Conservation (phyloP, 37 sponge, comb jelly and placozoan genomes). For the Geodia barretti region DNA sequence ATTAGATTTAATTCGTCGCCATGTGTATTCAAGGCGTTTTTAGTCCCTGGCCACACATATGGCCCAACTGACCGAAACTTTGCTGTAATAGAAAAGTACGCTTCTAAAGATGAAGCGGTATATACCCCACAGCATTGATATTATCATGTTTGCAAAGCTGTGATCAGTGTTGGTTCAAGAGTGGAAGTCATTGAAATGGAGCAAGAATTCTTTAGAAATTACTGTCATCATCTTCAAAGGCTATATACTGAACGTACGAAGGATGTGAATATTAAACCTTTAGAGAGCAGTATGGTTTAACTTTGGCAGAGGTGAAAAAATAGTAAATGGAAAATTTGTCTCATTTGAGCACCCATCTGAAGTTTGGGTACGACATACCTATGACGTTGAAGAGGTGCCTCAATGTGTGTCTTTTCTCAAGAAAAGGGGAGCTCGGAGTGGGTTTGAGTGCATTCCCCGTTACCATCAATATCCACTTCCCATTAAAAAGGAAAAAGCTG, state of each 20-base stretch:
- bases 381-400: conserved; percentile 2
- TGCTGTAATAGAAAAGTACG: conserved; percentile 12
- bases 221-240: conserved; percentile 27
- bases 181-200: conserved; percentile 56
- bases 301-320: conserved; percentile 22
- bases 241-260: conserved; percentile 46
- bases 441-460: not conserved
- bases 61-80: conserved; percentile 42
- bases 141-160: conserved; percentile 23
- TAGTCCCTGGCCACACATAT: conserved; percentile 53
- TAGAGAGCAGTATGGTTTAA: conserved; percentile 46
- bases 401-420: conserved; percentile 21
- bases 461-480: conserved; percentile 49
- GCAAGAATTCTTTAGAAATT: conserved; percentile 30
- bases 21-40: conserved; percentile 44
- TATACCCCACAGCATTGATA: conserved; percentile 46
- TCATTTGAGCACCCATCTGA: conserved; percentile 3
- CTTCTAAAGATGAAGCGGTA: conserved; percentile 30
- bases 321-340: not conserved
- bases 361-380: conserved; percentile 18
- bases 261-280: conserved; percentile 30
- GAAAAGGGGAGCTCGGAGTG: not conserved
- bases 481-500: conserved; percentile 52
- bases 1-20: conserved; percentile 30
- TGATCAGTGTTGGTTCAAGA: not conserved